phyloP scores from a whole-genome alignment of 1,140 invertebrate species.

The Apis florea region DNA sequence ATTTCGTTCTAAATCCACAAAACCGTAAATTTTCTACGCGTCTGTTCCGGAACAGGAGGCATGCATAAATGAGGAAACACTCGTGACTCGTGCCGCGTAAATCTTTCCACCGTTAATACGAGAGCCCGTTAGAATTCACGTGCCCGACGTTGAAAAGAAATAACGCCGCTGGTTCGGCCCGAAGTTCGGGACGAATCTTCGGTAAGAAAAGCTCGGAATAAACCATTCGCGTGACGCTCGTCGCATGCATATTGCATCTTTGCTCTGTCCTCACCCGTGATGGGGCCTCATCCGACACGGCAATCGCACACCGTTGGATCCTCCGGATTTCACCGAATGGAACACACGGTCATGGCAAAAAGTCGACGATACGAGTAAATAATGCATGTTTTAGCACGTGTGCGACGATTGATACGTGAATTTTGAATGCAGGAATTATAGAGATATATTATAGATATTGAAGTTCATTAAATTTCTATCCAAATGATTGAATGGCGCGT shows the following conservation, averaged over 20 bases:
- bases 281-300: not conserved
- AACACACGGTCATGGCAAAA: too few relatives aligned
- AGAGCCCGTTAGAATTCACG: not conserved
- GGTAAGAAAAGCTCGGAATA: conserved; percentile 25
- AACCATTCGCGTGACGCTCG: conserved; percentile 13
- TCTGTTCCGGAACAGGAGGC: too few relatives aligned
- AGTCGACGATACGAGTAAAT: too few relatives aligned
- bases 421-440: too few relatives aligned
- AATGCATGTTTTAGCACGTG: too few relatives aligned
- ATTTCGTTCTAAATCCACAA: not conserved
- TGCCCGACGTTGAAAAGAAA: not conserved
- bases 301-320: not conserved
- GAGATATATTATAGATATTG: too few relatives aligned
- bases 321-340: not conserved
- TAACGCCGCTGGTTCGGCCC: not conserved
- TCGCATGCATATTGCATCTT: conserved; percentile 26
- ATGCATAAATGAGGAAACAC: conserved; percentile 21
- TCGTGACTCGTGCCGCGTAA: not conserved
- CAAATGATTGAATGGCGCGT: too few relatives aligned
- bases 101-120: conserved; percentile 33
- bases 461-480: too few relatives aligned
- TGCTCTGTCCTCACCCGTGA: not conserved
- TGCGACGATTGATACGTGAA: too few relatives aligned
- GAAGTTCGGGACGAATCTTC: accelerated
- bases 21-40: not conserved